Conservation (phyloP, 53 echinoderm and acorn worm genomes). For the Glandiceps talaboti region DNA sequence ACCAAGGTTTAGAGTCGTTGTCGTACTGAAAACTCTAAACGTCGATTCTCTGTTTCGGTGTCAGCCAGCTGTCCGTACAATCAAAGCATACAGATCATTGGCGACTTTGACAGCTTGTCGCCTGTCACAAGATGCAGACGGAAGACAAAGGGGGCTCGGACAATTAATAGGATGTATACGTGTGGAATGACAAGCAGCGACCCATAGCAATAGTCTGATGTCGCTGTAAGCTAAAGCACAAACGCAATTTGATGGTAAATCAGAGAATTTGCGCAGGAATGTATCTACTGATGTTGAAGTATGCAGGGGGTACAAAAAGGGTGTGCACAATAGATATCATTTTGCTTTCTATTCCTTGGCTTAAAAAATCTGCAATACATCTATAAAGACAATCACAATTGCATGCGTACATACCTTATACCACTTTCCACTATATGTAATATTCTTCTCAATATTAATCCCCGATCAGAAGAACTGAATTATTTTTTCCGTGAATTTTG, state of each 20-base stretch:
- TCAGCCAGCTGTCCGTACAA: not conserved
- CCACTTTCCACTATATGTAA: not conserved
- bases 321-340: not conserved
- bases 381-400: not conserved
- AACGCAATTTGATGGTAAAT: not conserved
- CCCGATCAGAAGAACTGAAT: not conserved
- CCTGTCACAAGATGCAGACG: not conserved
- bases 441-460: not conserved
- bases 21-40: no score
- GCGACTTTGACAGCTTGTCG: not conserved
- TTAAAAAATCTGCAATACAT: not conserved
- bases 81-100: not conserved
- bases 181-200: not conserved
- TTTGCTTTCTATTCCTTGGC: not conserved
- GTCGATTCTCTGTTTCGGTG: no score
- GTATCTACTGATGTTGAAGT: not conserved
- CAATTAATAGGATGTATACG: not conserved
- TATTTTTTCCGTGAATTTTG: not conserved
- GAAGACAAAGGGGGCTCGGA: not conserved
- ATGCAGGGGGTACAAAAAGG: not conserved
- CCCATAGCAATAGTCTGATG: not conserved
- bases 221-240: not conserved
- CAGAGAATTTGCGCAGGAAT: not conserved
- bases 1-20: no score
- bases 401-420: not conserved